A percentile compares a stretch with the other conserved stretches of the same genome.
phyloP scores from a whole-genome alignment of 2,888 invertebrate species.

The Dione vanillae region DNA sequence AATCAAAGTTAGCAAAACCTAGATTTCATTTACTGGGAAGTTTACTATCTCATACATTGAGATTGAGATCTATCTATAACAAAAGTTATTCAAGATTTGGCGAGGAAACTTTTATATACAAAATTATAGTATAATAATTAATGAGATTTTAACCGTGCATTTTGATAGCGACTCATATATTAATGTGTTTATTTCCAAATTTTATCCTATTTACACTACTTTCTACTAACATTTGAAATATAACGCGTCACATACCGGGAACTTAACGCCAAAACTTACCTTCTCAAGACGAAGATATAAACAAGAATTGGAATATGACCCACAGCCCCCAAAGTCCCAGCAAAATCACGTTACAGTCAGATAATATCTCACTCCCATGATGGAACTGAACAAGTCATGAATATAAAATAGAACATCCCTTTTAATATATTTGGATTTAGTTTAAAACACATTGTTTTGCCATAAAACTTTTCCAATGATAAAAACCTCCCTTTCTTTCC shows the following conservation, averaged over 20 bases:
- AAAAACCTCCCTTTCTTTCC: slow-evolving; percentile 10
- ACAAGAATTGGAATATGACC: too few species aligned
- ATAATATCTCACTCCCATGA: background rate
- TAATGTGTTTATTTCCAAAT: too few species aligned
- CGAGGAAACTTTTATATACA: background rate
- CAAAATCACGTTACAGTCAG: too few species aligned
- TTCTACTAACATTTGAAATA: too few species aligned
- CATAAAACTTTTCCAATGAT: background rate
- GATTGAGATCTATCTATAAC: slow-evolving; percentile 21
- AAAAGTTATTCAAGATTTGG: slow-evolving; percentile 29
- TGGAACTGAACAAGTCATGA: background rate
- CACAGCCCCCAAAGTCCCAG: too few species aligned
- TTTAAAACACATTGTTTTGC: slow-evolving; percentile 10
- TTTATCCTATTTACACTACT: too few species aligned
- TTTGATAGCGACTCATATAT: too few species aligned
- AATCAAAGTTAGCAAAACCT: slow-evolving; percentile 28
- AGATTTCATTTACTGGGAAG: slow-evolving; percentile 35
- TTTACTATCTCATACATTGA: slow-evolving; percentile 32
- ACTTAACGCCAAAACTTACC: too few species aligned
- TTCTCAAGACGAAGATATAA: too few species aligned
- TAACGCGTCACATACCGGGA: too few species aligned
- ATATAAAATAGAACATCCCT: background rate
- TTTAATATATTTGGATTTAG: background rate
- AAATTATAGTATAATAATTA: too few species aligned
- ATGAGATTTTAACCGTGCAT: too few species aligned